Evolutionary conservation across 1,140 invertebrate species (phyloP), one percentile per base, ranked within the genome.

Genomic region (Drosophila quadrilineata): DNA sequence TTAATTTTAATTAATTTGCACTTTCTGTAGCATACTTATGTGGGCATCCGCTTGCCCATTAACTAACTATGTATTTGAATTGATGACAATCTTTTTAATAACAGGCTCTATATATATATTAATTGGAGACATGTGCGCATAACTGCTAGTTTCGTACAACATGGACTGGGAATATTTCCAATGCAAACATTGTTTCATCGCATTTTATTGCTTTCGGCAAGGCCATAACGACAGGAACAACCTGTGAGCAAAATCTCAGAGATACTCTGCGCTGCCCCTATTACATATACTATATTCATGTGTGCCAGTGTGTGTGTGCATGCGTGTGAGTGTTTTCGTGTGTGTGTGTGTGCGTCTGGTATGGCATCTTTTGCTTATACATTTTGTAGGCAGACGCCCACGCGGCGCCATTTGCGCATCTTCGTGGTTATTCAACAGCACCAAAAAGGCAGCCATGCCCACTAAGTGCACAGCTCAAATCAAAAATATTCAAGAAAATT

Each of bases 321-420:
- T n/a, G n/a, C n/a, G n/a, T n/a, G n/a, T n/a, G n/a, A n/a, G n/a
- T n/a, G n/a, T n/a, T n/a, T n/a, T n/a, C n/a, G n/a, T n/a, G n/a
- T n/a, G n/a, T n/a, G n/a, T n/a, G n/a, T n/a, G n/a, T n/a, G n/a
- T n/a, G n/a, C n/a, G n/a, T n/a, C n/a, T n/a, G n/a, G n/a, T n/a
- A n/a, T n/a, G n/a, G n/a, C n/a, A n/a, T 71, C 64, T 49, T 31
- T 43, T 63, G 31, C 21, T 57, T 59, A 28, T 57, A 57, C n/a
- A 21, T 60, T 76, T 67, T 76, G 57, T 59, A 60, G 72, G 77
- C 68, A 76, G 68, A 84, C 76, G 73, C 76, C 76, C 77, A 80
- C 76, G 56, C 76, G 76, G 76, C 76, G 76, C 76, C 76, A 84
- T 72, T 62, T 84, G 76, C 76, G 77, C 68, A 84, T 57, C 73